phyloP scores from a whole-genome alignment of 2,797 vertebrate genomes.

The Poecilia velifera region DNA sequence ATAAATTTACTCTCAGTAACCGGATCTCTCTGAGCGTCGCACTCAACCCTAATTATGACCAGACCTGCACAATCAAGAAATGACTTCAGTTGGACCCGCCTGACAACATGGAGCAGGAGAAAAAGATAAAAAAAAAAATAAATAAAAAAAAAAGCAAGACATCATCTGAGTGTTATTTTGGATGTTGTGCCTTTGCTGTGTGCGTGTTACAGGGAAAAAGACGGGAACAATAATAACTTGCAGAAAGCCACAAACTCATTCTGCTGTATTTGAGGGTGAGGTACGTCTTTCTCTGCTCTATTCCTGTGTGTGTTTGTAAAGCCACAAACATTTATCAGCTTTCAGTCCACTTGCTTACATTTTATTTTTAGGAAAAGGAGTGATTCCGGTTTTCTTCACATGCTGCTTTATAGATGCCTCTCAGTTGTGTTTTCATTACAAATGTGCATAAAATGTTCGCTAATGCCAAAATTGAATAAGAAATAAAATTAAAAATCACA shows the following conservation, averaged over 20 bases:
- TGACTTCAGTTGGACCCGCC: not conserved
- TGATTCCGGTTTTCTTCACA: conserved; percentile 14
- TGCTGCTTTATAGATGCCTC: conserved; percentile 23
- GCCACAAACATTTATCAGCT: conserved; percentile 10
- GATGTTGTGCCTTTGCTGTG: not conserved
- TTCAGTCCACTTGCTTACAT: not conserved
- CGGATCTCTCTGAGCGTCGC: not conserved
- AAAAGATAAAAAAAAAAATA: not conserved
- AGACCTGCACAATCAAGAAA: not conserved
- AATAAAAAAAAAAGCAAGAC: not conserved
- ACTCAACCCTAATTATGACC: not conserved
- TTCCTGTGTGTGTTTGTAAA: not conserved
- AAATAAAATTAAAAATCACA: too few relatives aligned
- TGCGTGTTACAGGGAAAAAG: not conserved
- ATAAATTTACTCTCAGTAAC: not conserved
- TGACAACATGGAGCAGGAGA: not conserved
- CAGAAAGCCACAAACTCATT: not conserved
- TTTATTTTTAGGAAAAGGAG: not conserved
- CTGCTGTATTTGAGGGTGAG: not conserved
- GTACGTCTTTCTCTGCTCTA: not conserved
- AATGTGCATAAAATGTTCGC: too few relatives aligned
- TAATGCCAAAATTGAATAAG: too few relatives aligned
- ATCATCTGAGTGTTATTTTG: not conserved
- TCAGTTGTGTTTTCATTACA: not conserved
- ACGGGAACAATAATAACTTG: not conserved